Conservation (phyloP, 1,140 invertebrate genomes). For the Bombus difficillimus region DNA sequence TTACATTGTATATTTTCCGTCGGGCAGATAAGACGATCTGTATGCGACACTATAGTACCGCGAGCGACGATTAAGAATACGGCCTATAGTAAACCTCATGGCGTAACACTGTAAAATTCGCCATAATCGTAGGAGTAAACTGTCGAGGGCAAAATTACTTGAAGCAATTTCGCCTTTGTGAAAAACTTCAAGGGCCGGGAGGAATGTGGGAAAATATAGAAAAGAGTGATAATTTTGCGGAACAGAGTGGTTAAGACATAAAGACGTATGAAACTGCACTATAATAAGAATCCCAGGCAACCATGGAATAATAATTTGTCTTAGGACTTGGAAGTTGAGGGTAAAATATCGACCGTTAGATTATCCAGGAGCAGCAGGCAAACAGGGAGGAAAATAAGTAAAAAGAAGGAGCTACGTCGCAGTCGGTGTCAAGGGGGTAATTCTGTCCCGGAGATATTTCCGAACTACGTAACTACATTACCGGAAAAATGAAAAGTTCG, state of each 20-base stretch:
- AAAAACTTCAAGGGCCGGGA: no score
- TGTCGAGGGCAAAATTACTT: no score
- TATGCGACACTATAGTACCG: no score
- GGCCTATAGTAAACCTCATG: no score
- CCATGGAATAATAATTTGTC: background rate
- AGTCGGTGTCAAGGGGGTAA: conserved; percentile 41
- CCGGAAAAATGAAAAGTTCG: conserved; percentile 47
- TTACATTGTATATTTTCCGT: no score
- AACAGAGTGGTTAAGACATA: background rate
- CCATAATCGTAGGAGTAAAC: no score
- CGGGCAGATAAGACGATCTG: no score
- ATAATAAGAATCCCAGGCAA: background rate
- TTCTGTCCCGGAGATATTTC: conserved; percentile 49
- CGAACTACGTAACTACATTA: conserved; percentile 55
- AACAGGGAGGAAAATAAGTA: background rate
- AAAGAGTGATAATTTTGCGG: no score
- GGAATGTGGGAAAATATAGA: no score
- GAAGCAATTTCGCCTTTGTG: no score
- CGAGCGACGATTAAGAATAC: no score
- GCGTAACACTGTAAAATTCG: no score
- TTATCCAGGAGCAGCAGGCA: background rate
- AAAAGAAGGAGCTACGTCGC: conserved; percentile 2
- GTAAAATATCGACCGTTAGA: conserved; percentile 7
- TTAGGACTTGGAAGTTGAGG: background rate
- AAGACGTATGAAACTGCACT: background rate